phyloP scores from a whole-genome alignment of 2,797 vertebrate genomes.

The Loris lydekkerianus region DNA sequence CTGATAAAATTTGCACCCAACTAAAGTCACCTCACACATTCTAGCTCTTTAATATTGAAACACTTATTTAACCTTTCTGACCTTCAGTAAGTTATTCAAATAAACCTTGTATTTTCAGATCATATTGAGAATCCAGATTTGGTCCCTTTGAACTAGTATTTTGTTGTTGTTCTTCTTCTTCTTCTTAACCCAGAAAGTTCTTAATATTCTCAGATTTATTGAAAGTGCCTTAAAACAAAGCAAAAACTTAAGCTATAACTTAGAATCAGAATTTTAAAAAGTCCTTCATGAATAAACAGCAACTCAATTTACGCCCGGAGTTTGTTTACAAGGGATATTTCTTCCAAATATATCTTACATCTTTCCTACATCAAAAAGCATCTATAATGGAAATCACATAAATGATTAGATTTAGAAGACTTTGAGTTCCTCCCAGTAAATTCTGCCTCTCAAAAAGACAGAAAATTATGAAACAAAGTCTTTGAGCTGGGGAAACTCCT shows the following conservation, averaged over 20 bases:
- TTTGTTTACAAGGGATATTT: slow-evolving; percentile 15
- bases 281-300: not conserved
- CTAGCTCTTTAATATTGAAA: slow-evolving; percentile 47
- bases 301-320: slow-evolving; percentile 3
- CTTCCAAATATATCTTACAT: not conserved
- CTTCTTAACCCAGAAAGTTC: not conserved
- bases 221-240: slow-evolving; percentile 30
- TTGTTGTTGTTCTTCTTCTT: not conserved
- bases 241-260: slow-evolving; percentile 10
- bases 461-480: slow-evolving; percentile 34
- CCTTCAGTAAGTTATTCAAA: slow-evolving; percentile 37
- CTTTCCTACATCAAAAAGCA: slow-evolving; percentile 29
- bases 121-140: slow-evolving; percentile 56
- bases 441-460: slow-evolving; percentile 54
- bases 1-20: slow-evolving; percentile 53
- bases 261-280: slow-evolving; percentile 11
- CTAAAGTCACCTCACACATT: not conserved
- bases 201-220: not conserved
- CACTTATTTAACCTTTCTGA: slow-evolving; percentile 55
- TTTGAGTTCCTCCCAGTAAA: not conserved
- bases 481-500: not conserved
- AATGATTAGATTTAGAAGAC: slow-evolving; percentile 11
- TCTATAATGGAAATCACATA: slow-evolving; percentile 38
- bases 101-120: slow-evolving; percentile 54
- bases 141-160: not conserved